Conservation (phyloP, 2,113 vertebrate species). For the Vombatus ursinus region DNA sequence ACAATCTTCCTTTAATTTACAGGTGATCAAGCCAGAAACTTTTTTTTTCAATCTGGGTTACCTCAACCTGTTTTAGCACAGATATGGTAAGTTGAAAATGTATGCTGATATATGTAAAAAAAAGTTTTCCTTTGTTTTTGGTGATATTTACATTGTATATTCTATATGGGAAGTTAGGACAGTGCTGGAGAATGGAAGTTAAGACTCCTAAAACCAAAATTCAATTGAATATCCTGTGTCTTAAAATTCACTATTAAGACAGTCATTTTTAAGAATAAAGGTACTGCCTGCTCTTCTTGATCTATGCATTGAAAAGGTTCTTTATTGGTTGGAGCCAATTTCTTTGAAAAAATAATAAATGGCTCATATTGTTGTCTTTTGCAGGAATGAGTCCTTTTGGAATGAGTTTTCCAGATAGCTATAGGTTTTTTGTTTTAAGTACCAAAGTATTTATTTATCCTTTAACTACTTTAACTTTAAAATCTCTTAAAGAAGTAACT, state of each 20-base stretch:
- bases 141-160: not conserved
- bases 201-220: not conserved
- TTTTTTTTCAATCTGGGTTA: slow-evolving; percentile 98
- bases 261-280: not conserved
- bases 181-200: not conserved
- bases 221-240: not conserved
- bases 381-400: not conserved
- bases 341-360: not conserved
- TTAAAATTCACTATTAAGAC: not conserved
- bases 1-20: slow-evolving; percentile 63
- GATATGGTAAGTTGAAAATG: slow-evolving; percentile 93
- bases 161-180: not conserved
- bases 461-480: not conserved
- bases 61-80: slow-evolving; percentile 97
- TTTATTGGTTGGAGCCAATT: not conserved
- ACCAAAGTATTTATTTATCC: not conserved
- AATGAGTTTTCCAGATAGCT: not conserved
- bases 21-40: slow-evolving; percentile 99
- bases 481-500: not conserved
- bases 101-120: slow-evolving; percentile 14
- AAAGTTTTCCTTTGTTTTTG: not conserved
- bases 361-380: not conserved
- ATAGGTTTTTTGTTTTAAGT: not conserved
- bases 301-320: not conserved
- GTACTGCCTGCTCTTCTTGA: not conserved